Evolutionary conservation across 2,797 vertebrate species (phyloP), one percentile per base, ranked within the genome.

Genomic region (Toxotes lorentzi): DNA sequence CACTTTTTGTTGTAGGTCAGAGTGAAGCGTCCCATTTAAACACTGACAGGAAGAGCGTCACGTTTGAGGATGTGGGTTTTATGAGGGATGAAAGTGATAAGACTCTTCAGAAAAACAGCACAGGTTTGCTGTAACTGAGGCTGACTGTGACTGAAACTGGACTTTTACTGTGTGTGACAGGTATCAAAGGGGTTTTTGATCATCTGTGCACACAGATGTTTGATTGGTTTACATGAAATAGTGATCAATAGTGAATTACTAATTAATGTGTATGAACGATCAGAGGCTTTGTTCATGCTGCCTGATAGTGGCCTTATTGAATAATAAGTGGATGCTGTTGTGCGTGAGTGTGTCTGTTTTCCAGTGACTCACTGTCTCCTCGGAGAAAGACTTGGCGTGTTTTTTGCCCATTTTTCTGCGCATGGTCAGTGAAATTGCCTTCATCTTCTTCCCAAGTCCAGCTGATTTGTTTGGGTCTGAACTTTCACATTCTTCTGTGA

Each of bases 361-460:
- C 7, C 4, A 34, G 35, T 63, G 45, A 91, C 95, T 96, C 93
- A 98, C 97, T 69, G 77, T 92, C 43, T 99, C 98, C 71, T 98
- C 98, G 0, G 96, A 96, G n/a, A 96, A 93, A 23, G 96, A 94
- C 90, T 97, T 98, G 82, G 86, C 86, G 23, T 97, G 97, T 79
- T 97, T 99, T 93, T 95, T 99, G 34, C 96, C 95, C 94, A 96
- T 97, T 93, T 94, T 98, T 88, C 95, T 96, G 90, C 95, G 95
- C 98, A 99, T 99, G 56, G 98, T 99, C 89, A 97, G 92, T 13
- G 98, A 98, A 90, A 99, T 99, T 32, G 95, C 96, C 88, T 97
- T 97, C 97, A 99, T 97, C 93, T 97, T 99, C 93, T 98, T 99
- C 32, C 97, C 93, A 70, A 99, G 78, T 80, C 96, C 92, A 56